Base-by-base conservation (phyloP, 2,113 vertebrate genomes). In the Camelus dromedarius region DNA sequence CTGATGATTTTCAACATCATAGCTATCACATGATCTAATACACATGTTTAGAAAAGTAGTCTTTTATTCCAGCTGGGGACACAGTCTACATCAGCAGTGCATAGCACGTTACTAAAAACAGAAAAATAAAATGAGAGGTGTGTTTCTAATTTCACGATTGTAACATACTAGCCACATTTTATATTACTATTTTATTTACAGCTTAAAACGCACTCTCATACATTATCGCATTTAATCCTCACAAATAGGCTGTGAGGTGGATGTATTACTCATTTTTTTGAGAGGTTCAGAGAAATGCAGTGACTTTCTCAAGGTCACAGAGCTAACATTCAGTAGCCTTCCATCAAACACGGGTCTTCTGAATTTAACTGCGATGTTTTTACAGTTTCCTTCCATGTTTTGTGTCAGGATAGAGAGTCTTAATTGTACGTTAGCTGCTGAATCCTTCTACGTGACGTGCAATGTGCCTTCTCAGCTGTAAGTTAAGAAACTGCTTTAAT, bases 81-180 rank as follows among this genome's bases (percentile, higher is more conserved):
- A 62, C 2, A 67, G 6, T 10, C 30, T 73, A 14, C 16, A 28
- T 46, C 70, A 20, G 72, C 19, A 88, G 84, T 32, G 42, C 8
- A 48, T 58, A n/a, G 5, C 6, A 48, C 92, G 15, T 58, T 16
- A 84, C 69, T 56, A 73, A 94, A 96, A 94, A 83, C 20, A 88
- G 18, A 92, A 93, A 84, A 46, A 86, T 64, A 58, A 90, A 66
- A 83, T 70, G 62, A 46, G 90, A 95, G 79, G 1, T 69, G 5
- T 72, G 13, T 64, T 95, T 96, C 62, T 95, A 96, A 95, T 93
- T 93, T 92, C 24, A 94, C 91, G 11, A 82, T 81, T 81, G 95
- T 95, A 96, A 96, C 48, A 73, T 52, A 54, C 46, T 75, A 85
- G 76, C 46, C 89, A 76, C 72, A 69, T 54, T 42, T 87, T 83